Evolutionary conservation across 2,888 invertebrate genomes (phyloP).

Genomic region (Phyto melanocephala): DNA sequence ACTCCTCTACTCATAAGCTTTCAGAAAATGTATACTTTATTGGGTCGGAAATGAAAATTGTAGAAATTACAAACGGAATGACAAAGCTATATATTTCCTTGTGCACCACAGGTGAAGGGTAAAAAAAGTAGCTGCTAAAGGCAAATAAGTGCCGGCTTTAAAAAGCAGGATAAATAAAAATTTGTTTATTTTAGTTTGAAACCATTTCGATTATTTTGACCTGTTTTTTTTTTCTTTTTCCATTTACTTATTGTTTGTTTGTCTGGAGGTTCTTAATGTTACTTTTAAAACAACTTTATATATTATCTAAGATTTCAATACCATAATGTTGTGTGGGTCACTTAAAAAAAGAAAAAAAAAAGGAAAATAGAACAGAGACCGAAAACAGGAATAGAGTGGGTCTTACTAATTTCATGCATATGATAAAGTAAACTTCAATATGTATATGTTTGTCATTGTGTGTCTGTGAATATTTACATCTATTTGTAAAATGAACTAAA

Average conservation of each 20-base stretch:
- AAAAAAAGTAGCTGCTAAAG: no score
- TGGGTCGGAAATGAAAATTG: no score
- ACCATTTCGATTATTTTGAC: not conserved
- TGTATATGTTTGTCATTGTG: not conserved
- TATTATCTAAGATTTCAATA: not conserved
- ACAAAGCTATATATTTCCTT: no score
- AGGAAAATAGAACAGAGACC: no score
- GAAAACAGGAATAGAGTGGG: not conserved
- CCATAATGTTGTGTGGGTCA: slow-evolving; percentile 3
- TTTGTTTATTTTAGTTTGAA: not conserved
- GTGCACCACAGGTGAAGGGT: no score
- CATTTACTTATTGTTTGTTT: not conserved
- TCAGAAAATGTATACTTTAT: no score
- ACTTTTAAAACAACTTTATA: not conserved
- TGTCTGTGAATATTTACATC: not conserved
- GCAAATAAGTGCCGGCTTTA: not conserved
- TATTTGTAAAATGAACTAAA: no score
- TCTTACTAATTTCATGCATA: not conserved
- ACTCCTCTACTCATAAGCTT: no score
- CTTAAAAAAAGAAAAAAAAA: not conserved
- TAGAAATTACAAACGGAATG: no score
- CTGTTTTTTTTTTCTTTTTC: not conserved
- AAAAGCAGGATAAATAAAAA: not conserved
- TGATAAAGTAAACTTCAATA: no score
- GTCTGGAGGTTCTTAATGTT: not conserved